A percentile compares a stretch with the other conserved stretches of the same genome.
Evolutionary conservation across 2,113 vertebrate genomes (phyloP).

Genomic region (Morone chrysops): DNA sequence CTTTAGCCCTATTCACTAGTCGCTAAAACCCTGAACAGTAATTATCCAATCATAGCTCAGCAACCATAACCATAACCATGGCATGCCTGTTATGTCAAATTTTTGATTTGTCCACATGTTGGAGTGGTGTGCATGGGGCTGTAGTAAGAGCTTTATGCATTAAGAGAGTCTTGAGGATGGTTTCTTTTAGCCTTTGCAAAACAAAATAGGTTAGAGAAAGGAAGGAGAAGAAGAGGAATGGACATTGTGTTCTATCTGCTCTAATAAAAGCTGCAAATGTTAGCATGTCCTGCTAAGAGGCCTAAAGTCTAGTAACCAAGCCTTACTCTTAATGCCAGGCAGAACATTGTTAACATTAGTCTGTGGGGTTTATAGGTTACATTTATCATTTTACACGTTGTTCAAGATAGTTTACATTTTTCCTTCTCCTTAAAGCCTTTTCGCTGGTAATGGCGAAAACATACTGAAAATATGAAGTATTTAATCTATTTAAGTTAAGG

Average conservation of each 20-base stretch:
- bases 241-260: background rate
- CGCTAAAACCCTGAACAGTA: conserved; percentile 2
- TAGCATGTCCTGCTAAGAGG: background rate
- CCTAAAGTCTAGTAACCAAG: background rate
- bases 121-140: background rate
- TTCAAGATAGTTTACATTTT: too few relatives aligned
- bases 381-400: too few relatives aligned
- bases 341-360: too few relatives aligned
- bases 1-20: conserved; percentile 9
- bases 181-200: background rate
- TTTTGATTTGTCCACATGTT: background rate
- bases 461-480: too few relatives aligned
- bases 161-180: background rate
- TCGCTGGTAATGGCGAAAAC: too few relatives aligned
- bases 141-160: background rate
- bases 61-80: background rate
- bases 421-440: too few relatives aligned
- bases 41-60: background rate
- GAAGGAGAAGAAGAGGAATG: background rate
- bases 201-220: background rate
- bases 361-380: too few relatives aligned
- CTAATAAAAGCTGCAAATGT: background rate
- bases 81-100: background rate
- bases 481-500: too few relatives aligned
- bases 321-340: background rate